Evolutionary conservation across 2,888 invertebrate species (phyloP).

Genomic region (Nomada lathburiana): DNA sequence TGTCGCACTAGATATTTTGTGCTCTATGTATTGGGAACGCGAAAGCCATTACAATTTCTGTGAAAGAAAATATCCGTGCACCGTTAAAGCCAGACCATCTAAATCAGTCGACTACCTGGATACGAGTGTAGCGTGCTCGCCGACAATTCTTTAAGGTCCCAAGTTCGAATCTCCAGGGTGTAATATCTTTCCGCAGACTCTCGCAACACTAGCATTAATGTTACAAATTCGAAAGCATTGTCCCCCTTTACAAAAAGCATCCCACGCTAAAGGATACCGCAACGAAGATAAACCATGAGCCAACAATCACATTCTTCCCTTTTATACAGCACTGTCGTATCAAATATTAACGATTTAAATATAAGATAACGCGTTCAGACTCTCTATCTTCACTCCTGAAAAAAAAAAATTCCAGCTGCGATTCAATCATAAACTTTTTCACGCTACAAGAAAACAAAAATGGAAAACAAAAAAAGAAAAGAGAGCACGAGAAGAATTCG

Average conservation of each 20-base stretch:
- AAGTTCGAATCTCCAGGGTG: background rate
- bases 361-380: too few species aligned
- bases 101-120: background rate
- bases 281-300: background rate
- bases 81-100: background rate
- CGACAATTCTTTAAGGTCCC: slow-evolving; percentile 7
- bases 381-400: too few species aligned
- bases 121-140: slow-evolving; percentile 10
- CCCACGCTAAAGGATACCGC: background rate
- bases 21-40: background rate
- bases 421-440: too few species aligned
- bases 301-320: too few species aligned
- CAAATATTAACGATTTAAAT: too few species aligned
- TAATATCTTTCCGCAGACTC: background rate
- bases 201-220: background rate
- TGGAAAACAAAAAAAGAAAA: too few species aligned
- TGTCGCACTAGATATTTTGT: too few species aligned
- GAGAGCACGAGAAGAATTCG: too few species aligned
- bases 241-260: background rate
- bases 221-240: background rate
- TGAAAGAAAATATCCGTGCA: background rate
- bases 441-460: too few species aligned
- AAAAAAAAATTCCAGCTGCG: too few species aligned
- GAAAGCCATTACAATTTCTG: background rate
- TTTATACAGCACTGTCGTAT: too few species aligned